These are phyloP conservation scores for Rachycentron canadum DNA, from an alignment of 2,797 vertebrate genomes.

Conservation along the genomic window DNA sequence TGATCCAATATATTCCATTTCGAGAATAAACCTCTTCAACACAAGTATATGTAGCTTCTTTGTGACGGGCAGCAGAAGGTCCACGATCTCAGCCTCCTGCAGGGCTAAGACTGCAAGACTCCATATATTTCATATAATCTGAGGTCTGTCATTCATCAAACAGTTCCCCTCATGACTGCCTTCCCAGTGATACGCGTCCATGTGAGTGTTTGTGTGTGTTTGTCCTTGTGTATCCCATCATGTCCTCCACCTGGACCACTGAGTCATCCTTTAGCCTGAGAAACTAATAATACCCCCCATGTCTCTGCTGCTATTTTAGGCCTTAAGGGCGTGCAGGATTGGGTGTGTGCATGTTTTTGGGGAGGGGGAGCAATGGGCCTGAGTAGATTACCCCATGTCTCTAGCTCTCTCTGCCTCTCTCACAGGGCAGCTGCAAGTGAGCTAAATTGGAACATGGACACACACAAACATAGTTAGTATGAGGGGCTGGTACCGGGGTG, in stretches of 20 bases:
- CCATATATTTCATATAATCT: too few relatives aligned
- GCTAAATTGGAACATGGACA: slow-evolving; percentile 51
- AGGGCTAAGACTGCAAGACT: too few relatives aligned
- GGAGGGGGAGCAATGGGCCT: slow-evolving; percentile 38
- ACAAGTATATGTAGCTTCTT: too few relatives aligned
- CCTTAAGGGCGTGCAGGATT: slow-evolving; percentile 41
- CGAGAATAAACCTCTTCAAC: too few relatives aligned
- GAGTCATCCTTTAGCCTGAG: slow-evolving; percentile 72
- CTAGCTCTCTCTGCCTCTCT: slow-evolving; percentile 8
- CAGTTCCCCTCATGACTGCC: not conserved
- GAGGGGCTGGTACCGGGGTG: not conserved
- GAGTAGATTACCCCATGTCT: slow-evolving; percentile 22
- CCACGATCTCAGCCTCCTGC: too few relatives aligned
- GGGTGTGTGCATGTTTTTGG: slow-evolving; percentile 52
- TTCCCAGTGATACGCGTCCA: not conserved
- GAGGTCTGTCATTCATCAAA: too few relatives aligned
- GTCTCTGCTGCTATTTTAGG: slow-evolving; percentile 80
- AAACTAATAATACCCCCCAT: slow-evolving; percentile 82
- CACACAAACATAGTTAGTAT: slow-evolving; percentile 40
- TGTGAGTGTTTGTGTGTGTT: slow-evolving; percentile 33
- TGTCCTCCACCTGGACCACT: slow-evolving; percentile 56
- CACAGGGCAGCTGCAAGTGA: slow-evolving; percentile 25
- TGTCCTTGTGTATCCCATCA: slow-evolving; percentile 39
- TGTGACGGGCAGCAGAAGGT: too few relatives aligned
- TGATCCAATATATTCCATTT: too few relatives aligned